Evolutionary conservation across 1,140 invertebrate species (phyloP).

Genomic region (Pogonognathellus flavescens): DNA sequence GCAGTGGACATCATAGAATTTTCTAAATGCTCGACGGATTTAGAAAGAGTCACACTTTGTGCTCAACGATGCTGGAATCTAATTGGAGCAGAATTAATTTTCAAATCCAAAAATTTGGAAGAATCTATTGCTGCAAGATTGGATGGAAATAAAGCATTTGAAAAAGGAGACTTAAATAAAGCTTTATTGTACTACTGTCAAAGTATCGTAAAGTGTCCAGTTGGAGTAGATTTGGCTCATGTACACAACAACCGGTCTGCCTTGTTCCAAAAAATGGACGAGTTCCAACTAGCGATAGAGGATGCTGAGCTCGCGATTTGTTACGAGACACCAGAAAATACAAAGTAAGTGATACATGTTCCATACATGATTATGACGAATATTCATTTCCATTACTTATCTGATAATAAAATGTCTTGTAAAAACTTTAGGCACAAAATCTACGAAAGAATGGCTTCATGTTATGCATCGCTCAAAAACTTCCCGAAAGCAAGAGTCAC

Average conservation of each 20-base stretch:
- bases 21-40: slow-evolving; percentile 53
- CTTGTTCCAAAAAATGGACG: slow-evolving; percentile 83
- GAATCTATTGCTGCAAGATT: slow-evolving; percentile 79
- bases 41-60: slow-evolving; percentile 55
- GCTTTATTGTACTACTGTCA: slow-evolving; percentile 75
- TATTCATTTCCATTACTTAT: too few relatives aligned
- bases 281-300: slow-evolving; percentile 76
- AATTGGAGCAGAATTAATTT: slow-evolving; percentile 62
- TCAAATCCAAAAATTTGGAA: slow-evolving; percentile 75
- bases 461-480: slow-evolving; percentile 66
- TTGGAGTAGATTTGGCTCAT: slow-evolving; percentile 77
- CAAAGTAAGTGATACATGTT: too few relatives aligned
- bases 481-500: slow-evolving; percentile 60
- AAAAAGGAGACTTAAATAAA: slow-evolving; percentile 80
- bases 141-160: slow-evolving; percentile 83
- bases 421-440: slow-evolving; percentile 62
- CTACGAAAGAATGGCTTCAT: slow-evolving; percentile 66
- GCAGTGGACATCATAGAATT: slow-evolving; percentile 50
- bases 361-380: too few relatives aligned
- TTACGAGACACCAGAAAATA: slow-evolving; percentile 80
- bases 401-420: too few relatives aligned
- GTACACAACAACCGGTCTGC: slow-evolving; percentile 90
- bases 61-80: slow-evolving; percentile 57
- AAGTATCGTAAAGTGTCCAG: slow-evolving; percentile 50
- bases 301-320: slow-evolving; percentile 81